These are phyloP conservation scores for Dicaeum eximium DNA, from an alignment of 2,113 vertebrate species.

Conservation along the genomic window DNA sequence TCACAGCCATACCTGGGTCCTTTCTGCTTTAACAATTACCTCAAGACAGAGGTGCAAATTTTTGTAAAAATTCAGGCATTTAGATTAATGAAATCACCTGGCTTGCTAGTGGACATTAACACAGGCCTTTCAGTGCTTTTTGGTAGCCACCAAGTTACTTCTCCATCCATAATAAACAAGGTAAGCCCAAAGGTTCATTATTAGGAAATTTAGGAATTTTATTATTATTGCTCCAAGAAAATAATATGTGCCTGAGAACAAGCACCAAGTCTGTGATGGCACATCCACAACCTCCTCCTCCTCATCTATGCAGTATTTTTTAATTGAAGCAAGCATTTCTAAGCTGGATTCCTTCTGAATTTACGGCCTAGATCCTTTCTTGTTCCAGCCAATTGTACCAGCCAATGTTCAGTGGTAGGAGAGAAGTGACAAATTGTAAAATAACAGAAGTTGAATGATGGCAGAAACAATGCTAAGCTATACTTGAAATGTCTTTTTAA, in stretches of 20 bases:
- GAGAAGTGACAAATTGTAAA: rapidly evolving
- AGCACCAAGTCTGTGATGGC: neutral
- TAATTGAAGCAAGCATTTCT: neutral
- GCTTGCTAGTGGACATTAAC: neutral
- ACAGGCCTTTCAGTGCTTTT: neutral
- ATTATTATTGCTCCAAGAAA: neutral
- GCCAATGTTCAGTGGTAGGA: neutral
- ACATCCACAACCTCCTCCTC: neutral
- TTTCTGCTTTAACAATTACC: neutral
- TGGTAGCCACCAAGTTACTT: neutral
- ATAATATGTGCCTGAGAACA: neutral
- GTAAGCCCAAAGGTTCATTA: neutral
- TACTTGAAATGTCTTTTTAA: neutral
- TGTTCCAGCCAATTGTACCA: neutral
- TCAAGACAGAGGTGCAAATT: neutral
- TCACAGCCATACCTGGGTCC: neutral
- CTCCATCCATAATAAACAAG: neutral
- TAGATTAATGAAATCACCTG: neutral
- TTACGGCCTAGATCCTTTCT: neutral
- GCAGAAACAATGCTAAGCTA: neutral
- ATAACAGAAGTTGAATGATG: neutral
- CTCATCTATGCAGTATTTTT: neutral
- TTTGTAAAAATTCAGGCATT: neutral
- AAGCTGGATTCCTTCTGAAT: neutral
- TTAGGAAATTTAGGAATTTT: too few species aligned